phyloP scores from a whole-genome alignment of 2,888 invertebrate genomes.

The Fissipunctia ypsillon region DNA sequence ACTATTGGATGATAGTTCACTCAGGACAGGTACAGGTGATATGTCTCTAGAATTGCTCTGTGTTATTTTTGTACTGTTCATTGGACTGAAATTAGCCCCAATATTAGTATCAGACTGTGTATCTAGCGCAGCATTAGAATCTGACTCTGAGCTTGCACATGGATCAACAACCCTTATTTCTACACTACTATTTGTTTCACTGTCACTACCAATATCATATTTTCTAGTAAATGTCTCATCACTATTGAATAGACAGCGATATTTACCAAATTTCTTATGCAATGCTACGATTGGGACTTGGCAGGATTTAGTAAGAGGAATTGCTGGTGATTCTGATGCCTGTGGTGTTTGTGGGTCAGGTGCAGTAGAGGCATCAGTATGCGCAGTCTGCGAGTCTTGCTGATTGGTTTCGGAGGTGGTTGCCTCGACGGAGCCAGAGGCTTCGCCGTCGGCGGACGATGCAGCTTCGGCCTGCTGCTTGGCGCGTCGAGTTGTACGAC shows the following conservation, averaged over 20 bases:
- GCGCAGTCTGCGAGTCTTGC: conserved; percentile 51
- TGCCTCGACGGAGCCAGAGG: conserved; percentile 71
- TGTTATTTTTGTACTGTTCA: conserved; percentile 70
- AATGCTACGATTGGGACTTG: conserved; percentile 80
- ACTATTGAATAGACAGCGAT: conserved; percentile 87
- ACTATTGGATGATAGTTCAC: conserved; percentile 56
- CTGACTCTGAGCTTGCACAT: conserved; percentile 88
- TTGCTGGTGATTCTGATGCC: conserved; percentile 56
- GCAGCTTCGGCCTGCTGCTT: conserved; percentile 78
- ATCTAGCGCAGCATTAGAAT: conserved; percentile 85
- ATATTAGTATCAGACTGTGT: conserved; percentile 82
- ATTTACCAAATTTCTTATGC: conserved; percentile 91
- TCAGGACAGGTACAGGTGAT: conserved; percentile 72
- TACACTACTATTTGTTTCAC: conserved; percentile 88
- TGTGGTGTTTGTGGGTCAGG: conserved; percentile 69
- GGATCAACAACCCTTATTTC: conserved; percentile 86
- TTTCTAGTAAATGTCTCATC: conserved; percentile 81
- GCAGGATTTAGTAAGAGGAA: conserved; percentile 70
- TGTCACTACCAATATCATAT: conserved; percentile 87
- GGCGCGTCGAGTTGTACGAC: conserved; percentile 83
- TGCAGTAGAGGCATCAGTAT: conserved; percentile 50
- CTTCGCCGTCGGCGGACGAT: conserved; percentile 73
- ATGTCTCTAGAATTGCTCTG: conserved; percentile 76
- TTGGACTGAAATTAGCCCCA: conserved; percentile 77
- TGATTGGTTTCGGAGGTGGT: conserved; percentile 40